phyloP scores from a whole-genome alignment of 2,113 vertebrate species.

The Donacobius atricapilla region DNA sequence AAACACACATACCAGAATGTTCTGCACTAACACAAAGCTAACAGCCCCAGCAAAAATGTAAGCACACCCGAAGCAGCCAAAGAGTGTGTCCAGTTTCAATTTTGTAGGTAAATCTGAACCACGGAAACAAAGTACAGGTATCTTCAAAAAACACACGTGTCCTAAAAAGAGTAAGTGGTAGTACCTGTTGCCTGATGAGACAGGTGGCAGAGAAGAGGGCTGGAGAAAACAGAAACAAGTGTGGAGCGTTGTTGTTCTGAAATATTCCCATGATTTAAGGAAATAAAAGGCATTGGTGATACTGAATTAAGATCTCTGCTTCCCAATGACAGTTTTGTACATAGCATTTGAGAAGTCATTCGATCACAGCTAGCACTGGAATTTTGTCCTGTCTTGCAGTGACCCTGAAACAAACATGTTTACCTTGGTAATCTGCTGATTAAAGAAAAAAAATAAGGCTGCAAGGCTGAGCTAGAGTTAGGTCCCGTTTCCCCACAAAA shows the following conservation, averaged over 20 bases:
- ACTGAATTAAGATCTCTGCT: background rate
- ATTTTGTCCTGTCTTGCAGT: background rate
- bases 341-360: background rate
- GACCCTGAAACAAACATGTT: background rate
- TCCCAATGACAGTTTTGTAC: background rate
- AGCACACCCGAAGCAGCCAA: background rate
- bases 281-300: background rate
- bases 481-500: background rate
- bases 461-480: background rate
- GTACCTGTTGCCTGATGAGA: background rate
- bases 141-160: background rate
- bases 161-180: background rate
- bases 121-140: background rate
- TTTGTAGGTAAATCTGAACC: background rate
- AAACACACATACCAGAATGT: background rate
- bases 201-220: background rate
- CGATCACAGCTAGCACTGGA: background rate
- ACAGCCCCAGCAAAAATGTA: background rate
- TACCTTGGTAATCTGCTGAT: background rate
- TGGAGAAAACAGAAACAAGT: background rate
- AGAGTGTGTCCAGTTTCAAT: background rate
- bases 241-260: background rate
- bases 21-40: background rate
- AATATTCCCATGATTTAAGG: background rate
- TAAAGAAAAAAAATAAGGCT: background rate